Base-by-base conservation (phyloP, 1,140 invertebrate genomes). In the Proctacanthus coquilletti region DNA sequence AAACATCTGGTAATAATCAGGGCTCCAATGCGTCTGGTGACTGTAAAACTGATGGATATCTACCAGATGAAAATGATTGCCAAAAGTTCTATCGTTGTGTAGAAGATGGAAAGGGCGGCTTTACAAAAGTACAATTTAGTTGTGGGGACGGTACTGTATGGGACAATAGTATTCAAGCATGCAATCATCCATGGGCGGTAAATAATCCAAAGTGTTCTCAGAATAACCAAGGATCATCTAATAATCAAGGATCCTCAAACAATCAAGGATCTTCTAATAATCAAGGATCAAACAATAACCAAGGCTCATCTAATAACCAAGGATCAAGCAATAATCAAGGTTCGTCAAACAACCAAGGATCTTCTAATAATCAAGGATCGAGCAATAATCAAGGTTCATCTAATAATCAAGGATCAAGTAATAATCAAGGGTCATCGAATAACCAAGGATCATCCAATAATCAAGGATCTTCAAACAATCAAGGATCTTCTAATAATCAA, bases 71-170 rank as follows among this genome's bases (percentile, higher is more conserved):
- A 19, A 58, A 62, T n/a, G 60, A 72, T 27, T 84, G 80, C 50
- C 66, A 66, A 33, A 76, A 77, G 47, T 80, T 79, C 47, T 80
- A 80, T 46, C 65, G 77, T 36, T 82, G 79, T 50, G 80, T 83
- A 2, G 60, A 72, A 39, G 68, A 72, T 44, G 73, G 70, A 18
- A 69, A 77, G 39, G 66, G 70, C 18, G 60, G 57, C 13, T 70
- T 55, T 40, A 65, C 48, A 4, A 70, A 66, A 49, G 73, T 71
- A 52, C 68, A 72, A 47, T 76, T 70, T 52, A 51, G 49, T 30
- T 75, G 72, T 52, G 70, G 64, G 5, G 48, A 52, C 23, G 66
- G 69, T 43, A 72, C 72, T 21, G 64, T 70, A 15, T 73, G 68
- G 64, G 68, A 74, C 52, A 50, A 58, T 30, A 42, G 63, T 5